Evolutionary conservation across 2,113 vertebrate genomes (phyloP).

Genomic region (Oceanodroma tethys): DNA sequence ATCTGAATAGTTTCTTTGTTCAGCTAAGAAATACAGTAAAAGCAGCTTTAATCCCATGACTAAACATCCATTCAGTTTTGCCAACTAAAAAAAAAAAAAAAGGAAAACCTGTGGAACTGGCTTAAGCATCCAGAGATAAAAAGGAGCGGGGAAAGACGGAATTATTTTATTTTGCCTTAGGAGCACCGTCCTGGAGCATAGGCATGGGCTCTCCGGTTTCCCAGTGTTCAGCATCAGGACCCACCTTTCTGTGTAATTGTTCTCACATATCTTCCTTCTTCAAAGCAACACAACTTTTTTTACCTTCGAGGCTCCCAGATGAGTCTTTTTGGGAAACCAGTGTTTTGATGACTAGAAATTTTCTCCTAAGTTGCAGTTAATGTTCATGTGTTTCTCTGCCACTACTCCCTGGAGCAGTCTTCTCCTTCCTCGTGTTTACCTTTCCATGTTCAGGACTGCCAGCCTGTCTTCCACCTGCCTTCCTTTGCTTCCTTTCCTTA

Average conservation of each 20-base stretch:
- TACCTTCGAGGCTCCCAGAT: fast-evolving
- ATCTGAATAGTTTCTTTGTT: not conserved
- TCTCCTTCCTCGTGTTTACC: not conserved
- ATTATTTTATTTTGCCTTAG: not conserved
- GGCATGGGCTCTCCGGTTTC: fast-evolving
- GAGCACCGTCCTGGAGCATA: not conserved
- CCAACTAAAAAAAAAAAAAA: not conserved
- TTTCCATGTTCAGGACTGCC: not conserved
- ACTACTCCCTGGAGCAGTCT: not conserved
- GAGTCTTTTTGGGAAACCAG: not conserved
- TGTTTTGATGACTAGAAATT: not conserved
- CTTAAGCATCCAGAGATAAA: not conserved
- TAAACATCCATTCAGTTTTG: not conserved
- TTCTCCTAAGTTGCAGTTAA: not conserved
- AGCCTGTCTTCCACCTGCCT: not conserved
- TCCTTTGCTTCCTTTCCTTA: too few relatives aligned
- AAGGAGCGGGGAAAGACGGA: fast-evolving
- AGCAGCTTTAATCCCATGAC: not conserved
- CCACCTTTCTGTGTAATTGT: too few relatives aligned
- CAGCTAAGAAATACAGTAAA: not conserved
- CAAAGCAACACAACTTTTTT: not conserved
- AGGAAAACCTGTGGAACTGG: not conserved
- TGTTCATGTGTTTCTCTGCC: not conserved
- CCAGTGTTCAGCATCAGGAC: not conserved
- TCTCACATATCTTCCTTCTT: not conserved